Evolutionary conservation across 2,797 vertebrate species (phyloP).

Genomic region (Squalus acanthias): DNA sequence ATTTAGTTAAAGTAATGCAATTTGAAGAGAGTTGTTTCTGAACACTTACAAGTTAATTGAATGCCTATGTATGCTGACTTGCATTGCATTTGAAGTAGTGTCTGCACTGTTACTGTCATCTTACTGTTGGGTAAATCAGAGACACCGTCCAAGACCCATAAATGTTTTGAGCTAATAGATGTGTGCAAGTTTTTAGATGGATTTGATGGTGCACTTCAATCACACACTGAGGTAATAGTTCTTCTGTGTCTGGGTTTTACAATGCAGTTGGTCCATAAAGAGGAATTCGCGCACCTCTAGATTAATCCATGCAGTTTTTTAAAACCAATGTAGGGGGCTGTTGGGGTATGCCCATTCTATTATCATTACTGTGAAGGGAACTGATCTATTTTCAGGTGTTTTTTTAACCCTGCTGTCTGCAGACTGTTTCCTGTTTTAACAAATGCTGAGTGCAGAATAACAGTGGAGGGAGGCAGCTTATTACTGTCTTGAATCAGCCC

Average conservation of each 20-base stretch:
- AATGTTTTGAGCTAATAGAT: background rate
- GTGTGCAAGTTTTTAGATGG: background rate
- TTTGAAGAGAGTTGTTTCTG: background rate
- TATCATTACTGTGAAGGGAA: too few species aligned
- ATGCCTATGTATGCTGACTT: background rate
- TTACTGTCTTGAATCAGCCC: too few species aligned
- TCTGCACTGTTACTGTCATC: background rate
- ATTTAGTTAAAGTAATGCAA: background rate
- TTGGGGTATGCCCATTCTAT: too few species aligned
- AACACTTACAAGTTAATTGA: background rate
- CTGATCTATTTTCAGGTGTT: too few species aligned
- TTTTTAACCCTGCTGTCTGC: too few species aligned
- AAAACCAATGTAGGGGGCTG: too few species aligned
- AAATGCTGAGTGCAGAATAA: too few species aligned
- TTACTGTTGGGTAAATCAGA: background rate
- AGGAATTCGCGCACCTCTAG: background rate
- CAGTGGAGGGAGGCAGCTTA: too few species aligned
- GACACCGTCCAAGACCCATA: background rate
- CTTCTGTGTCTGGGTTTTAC: background rate
- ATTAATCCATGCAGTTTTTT: too few species aligned
- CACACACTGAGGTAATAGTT: background rate
- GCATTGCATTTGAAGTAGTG: background rate
- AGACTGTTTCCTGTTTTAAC: too few species aligned
- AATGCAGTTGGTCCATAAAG: background rate
- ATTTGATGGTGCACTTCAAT: background rate